Base-by-base conservation (phyloP, 2,113 vertebrate species). In the Podocnemis expansa region DNA sequence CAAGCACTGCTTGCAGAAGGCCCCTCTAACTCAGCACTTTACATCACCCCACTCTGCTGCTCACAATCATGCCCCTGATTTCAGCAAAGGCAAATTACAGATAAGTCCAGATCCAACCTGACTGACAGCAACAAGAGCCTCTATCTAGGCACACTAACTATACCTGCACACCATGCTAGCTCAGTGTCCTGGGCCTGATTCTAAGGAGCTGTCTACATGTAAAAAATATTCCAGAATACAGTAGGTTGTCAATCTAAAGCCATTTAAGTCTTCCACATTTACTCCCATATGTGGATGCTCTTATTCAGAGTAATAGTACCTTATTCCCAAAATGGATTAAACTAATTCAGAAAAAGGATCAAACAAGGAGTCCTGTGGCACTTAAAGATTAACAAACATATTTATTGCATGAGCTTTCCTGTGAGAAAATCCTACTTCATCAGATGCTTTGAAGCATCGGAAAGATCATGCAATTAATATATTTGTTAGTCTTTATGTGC, bases 41-140 rank as follows among this genome's bases (percentile, higher is more conserved):
- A 21, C 67, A 73, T 41, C n/a, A 41, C 38, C 84, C 58, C 24
- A 0, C 38, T 22, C 0, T 0, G 2, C 78, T n/a, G 31, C 11
- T 49, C 1, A 1, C 43, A 67, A 1, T 3, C 78, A 21, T 60
- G 1, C 84, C 31, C 84, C 24, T 38, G 5, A 6, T 3, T 25
- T 5, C 11, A 41, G 81, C 80, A 49, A 29, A 49, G 1, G 0
- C 43, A 58, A 60, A 49, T 8, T 17, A 51, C 31, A 6, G 49
- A 4, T 52, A 5, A 0, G 29, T 76, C n/a, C 31, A 54, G 70
- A 49, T 70, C 47, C 58, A 34, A 78, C 79, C 70, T 67, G 54
- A 60, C 56, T 47, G 19, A 55, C n/a, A 73, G 27, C 60, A 86
- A 21, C 19, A 78, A 5, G 38, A 52, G 49, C 85, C 55, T 63